Base-by-base conservation (phyloP, 53 echinoderm and acorn worm genomes). In the Echinarachnius parma region DNA sequence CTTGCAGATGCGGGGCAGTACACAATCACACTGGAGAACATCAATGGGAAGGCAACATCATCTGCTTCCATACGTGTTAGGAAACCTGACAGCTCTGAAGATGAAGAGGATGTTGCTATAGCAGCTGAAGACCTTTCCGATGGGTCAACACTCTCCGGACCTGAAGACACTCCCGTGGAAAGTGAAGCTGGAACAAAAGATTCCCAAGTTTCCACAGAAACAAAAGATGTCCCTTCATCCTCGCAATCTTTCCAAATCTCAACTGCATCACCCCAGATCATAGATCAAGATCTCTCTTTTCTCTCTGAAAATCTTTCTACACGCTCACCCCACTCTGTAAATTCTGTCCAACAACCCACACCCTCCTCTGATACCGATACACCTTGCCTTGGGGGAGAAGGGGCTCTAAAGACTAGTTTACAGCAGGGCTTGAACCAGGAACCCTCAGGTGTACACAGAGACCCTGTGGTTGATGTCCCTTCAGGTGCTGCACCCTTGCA, bases 1-100 rank as follows among this genome's bases (percentile, higher is more conserved):
- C 48, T 66, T 44, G 61, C 55, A 27, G 88, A 96, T 78, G 79
- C 66, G 46, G 98, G 98, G 22, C 70, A 81, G 60, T 96, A 91
- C 61, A 79, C 64, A 2, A 82, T 86, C 21, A 50, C 62, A 60
- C 80, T 83, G n/a, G 64, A 23, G 19, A 96, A 88, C 58, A 23
- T 59, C 13, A 60, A 91, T 46, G 92, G 92, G n/a, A 61, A 46
- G 24, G 36, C 62, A 9, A 52, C 82, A 23, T 81, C 86, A 60
- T 81, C 60, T 60, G 91, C 91, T 13, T 58, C 46, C 28, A 78
- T 98, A 3, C 80, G 33, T 42, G 86, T 98, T 10, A 58, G 78
- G 70, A 64, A 2, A 72, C 62, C 63, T 32, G 59, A 63, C 48
- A 30, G 54, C 44, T 78, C 79, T 46, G 83, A 78, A 28, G 62